phyloP scores from a whole-genome alignment of 2,888 invertebrate species.

The Sepioteuthis lessoniana region DNA sequence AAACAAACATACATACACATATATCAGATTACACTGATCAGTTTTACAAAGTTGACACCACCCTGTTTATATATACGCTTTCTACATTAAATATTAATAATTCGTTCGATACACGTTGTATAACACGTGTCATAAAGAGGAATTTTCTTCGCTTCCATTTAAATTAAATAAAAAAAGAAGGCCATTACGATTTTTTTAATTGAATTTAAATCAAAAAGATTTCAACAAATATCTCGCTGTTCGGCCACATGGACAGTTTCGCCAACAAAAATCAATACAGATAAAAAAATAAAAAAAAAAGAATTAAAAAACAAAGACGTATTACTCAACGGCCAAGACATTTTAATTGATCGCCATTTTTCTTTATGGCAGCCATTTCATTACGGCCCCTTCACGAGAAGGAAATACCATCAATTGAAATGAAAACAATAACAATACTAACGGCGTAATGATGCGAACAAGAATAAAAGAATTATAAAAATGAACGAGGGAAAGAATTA shows the following conservation, averaged over 20 bases:
- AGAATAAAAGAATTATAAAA: not conserved
- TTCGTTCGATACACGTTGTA: not conserved
- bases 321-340: constrained; percentile 15
- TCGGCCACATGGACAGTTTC: constrained; percentile 33
- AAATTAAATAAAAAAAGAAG: not conserved
- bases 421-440: constrained; percentile 33
- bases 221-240: not conserved
- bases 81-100: not conserved
- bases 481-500: not conserved
- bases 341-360: not conserved
- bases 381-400: not conserved
- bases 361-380: not conserved
- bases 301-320: not conserved
- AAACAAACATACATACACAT: no score
- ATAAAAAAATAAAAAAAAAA: no score
- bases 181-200: not conserved
- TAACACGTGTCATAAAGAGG: not conserved
- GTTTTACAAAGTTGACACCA: no score
- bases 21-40: no score
- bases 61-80: no score
- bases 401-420: not conserved
- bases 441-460: not conserved
- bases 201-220: constrained; percentile 13
- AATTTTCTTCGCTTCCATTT: not conserved
- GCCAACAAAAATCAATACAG: not conserved